Conservation (phyloP, 1,140 invertebrate species). For the Drosophila tristis region DNA sequence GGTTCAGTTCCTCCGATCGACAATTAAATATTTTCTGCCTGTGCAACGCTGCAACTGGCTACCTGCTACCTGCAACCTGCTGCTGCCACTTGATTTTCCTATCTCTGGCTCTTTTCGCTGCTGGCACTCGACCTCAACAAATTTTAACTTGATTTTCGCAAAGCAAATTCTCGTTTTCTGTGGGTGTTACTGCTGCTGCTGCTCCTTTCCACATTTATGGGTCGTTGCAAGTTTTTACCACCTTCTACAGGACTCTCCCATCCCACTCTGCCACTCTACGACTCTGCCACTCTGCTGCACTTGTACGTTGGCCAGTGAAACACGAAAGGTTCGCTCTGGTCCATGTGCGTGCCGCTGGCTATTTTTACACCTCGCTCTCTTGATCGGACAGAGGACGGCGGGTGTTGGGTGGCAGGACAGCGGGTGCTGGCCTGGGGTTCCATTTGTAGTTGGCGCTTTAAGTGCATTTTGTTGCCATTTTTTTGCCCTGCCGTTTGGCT, state of each 20-base stretch:
- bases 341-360: slow-evolving; percentile 76
- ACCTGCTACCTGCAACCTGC: background rate
- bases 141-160: slow-evolving; percentile 76
- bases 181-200: slow-evolving; percentile 19
- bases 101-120: slow-evolving; percentile 23
- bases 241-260: slow-evolving; percentile 19
- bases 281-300: slow-evolving; percentile 34
- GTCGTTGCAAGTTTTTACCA: slow-evolving; percentile 43
- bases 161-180: slow-evolving; percentile 41
- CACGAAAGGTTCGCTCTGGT: slow-evolving; percentile 28
- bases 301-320: slow-evolving; percentile 28
- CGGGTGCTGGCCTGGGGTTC: slow-evolving; percentile 40
- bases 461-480: slow-evolving; percentile 82
- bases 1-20: slow-evolving; percentile 19
- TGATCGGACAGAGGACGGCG: slow-evolving; percentile 13
- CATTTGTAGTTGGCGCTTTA: slow-evolving; percentile 57
- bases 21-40: slow-evolving; percentile 57
- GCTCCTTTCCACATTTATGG: slow-evolving; percentile 60
- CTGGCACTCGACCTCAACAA: slow-evolving; percentile 63
- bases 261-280: background rate
- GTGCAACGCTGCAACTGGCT: slow-evolving; percentile 5
- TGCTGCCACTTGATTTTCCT: slow-evolving; percentile 25
- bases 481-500: slow-evolving; percentile 67
- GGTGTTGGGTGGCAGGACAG: slow-evolving; percentile 26
- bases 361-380: slow-evolving; percentile 70